These are phyloP conservation scores for Suricata suricatta DNA, from an alignment of 2,113 vertebrate species.

Conservation along the genomic window DNA sequence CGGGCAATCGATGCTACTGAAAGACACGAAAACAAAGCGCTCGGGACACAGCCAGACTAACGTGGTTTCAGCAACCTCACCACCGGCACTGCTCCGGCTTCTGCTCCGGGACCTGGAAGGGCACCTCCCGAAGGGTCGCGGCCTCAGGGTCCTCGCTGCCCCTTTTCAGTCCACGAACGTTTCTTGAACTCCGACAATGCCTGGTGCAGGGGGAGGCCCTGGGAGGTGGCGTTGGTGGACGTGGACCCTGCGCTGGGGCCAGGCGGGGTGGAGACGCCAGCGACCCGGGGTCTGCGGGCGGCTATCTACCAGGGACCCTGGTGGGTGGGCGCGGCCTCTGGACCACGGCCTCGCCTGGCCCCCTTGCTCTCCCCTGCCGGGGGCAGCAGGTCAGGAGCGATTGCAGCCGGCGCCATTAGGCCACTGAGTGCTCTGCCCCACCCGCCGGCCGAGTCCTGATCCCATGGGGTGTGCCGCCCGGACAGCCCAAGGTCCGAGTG, in stretches of 20 bases:
- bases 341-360: background rate
- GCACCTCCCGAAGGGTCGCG: no score
- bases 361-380: no score
- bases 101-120: no score
- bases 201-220: background rate
- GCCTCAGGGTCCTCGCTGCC: background rate
- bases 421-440: background rate
- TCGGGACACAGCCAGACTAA: rapidly evolving
- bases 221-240: background rate
- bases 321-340: background rate
- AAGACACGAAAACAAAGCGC: rapidly evolving
- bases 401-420: background rate
- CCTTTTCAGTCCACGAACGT: background rate
- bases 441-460: background rate
- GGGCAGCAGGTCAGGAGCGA: background rate
- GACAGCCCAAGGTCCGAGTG: background rate
- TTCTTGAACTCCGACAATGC: background rate
- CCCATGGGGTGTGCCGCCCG: background rate
- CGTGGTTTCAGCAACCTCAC: background rate
- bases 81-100: background rate
- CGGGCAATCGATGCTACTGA: no score
- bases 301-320: background rate
- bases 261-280: rapidly evolving
- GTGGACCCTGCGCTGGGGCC: background rate
- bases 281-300: rapidly evolving